Evolutionary conservation across 2,797 vertebrate species (phyloP).

Genomic region (Nasua narica): DNA sequence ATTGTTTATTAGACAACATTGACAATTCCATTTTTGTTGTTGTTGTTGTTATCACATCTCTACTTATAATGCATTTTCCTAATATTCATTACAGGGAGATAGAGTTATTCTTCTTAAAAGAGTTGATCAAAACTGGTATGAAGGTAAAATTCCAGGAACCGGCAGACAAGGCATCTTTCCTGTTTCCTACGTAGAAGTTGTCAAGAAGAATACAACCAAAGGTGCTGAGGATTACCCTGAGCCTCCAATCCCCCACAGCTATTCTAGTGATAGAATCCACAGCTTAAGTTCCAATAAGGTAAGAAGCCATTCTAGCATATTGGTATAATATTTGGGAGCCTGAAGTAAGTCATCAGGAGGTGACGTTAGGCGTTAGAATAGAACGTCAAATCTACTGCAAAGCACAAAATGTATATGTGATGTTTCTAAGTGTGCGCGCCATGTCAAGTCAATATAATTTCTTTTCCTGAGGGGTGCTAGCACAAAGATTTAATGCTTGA

Average conservation of each 20-base stretch:
- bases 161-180: slow-evolving; percentile 99
- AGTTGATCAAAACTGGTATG: slow-evolving; percentile 99
- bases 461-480: background rate
- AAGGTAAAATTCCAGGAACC: slow-evolving; percentile 95
- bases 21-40: background rate
- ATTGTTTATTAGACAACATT: background rate
- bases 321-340: background rate
- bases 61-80: slow-evolving; percentile 61
- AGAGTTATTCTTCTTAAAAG: slow-evolving; percentile 92
- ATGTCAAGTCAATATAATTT: background rate
- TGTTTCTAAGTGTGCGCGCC: background rate
- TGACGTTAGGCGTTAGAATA: background rate
- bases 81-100: slow-evolving; percentile 90
- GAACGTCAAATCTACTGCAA: background rate
- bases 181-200: slow-evolving; percentile 94
- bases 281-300: slow-evolving; percentile 90
- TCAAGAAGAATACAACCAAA: slow-evolving; percentile 91
- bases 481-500: background rate
- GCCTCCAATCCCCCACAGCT: slow-evolving; percentile 86
- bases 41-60: background rate
- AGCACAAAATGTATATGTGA: background rate
- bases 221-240: slow-evolving; percentile 88
- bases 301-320: slow-evolving; percentile 67
- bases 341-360: background rate
- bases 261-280: slow-evolving; percentile 89